These are phyloP conservation scores for Heteromyza rotundicornis DNA, from an alignment of 2,888 invertebrate genomes.

Conservation along the genomic window DNA sequence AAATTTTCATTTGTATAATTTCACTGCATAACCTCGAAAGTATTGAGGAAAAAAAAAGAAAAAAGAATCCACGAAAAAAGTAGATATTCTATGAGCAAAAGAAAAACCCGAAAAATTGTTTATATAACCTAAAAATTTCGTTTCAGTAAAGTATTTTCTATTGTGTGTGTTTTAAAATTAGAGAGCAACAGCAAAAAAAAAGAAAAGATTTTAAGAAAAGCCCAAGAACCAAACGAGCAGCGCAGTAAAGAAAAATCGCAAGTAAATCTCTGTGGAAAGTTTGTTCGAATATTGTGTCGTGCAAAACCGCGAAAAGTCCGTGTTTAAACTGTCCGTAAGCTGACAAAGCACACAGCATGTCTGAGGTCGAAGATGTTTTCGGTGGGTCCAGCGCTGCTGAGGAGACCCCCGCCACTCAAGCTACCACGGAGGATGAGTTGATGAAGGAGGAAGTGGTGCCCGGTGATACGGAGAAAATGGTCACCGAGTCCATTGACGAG, in stretches of 20 bases:
- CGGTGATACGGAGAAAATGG: constrained; percentile 53
- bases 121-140: constrained; percentile 31
- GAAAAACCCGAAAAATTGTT: constrained; percentile 21
- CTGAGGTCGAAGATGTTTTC: constrained; percentile 57
- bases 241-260: constrained; percentile 8
- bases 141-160: constrained; percentile 36
- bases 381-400: constrained; percentile 38
- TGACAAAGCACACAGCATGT: constrained; percentile 47
- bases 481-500: constrained; percentile 57
- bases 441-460: constrained; percentile 51
- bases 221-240: too few relatives aligned
- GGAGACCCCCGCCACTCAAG: constrained; percentile 33
- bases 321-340: not conserved
- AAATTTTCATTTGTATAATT: not conserved
- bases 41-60: constrained; percentile 6
- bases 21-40: constrained; percentile 12
- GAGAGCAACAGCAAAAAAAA: too few relatives aligned
- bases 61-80: too few relatives aligned
- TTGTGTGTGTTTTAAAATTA: constrained; percentile 39
- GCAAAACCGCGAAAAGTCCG: too few relatives aligned
- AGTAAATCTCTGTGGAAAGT: constrained; percentile 24
- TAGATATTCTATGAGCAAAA: not conserved
- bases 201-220: constrained; percentile 25
- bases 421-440: constrained; percentile 35
- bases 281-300: not conserved